Percentiles rank a stretch among this genome's conserved stretches.
Conservation (phyloP, 2,888 invertebrate genomes). For the Andrena flavipes region DNA sequence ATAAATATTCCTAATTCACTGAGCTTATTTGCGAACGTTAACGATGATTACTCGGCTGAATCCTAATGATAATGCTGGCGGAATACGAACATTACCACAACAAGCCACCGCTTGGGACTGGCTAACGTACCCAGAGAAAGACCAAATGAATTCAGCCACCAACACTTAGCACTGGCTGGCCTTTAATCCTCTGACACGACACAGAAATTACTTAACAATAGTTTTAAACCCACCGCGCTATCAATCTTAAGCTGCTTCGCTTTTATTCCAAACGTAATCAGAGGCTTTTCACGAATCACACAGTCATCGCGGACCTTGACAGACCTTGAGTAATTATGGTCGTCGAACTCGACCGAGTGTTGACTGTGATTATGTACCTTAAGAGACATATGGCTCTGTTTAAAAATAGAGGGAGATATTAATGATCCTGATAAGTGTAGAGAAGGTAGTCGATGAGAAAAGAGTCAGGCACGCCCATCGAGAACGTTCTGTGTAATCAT, state of each 20-base stretch:
- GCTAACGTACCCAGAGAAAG: constrained; percentile 31
- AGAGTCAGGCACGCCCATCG: too few relatives aligned
- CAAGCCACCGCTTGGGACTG: constrained; percentile 39
- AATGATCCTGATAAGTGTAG: neutral
- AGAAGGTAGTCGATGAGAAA: too few relatives aligned
- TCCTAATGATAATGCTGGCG: constrained; percentile 56
- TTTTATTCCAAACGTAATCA: neutral
- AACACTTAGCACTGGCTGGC: constrained; percentile 28
- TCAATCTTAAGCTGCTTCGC: constrained; percentile 1
- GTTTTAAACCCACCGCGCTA: neutral
- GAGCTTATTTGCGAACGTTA: constrained; percentile 45
- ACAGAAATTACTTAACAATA: constrained; percentile 26
- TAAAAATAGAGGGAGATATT: neutral
- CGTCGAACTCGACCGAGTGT: neutral
- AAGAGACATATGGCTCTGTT: neutral
- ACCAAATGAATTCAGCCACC: constrained; percentile 50
- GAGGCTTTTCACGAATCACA: neutral
- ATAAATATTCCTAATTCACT: constrained; percentile 41
- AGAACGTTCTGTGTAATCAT: too few relatives aligned
- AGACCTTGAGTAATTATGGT: neutral
- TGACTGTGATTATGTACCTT: neutral
- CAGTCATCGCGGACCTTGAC: neutral
- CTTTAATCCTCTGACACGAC: constrained; percentile 11
- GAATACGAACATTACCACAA: constrained; percentile 44
- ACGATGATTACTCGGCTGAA: constrained; percentile 52